phyloP scores from a whole-genome alignment of 64 coral and sea anemone species.

The Stichodactyla mertensii region DNA sequence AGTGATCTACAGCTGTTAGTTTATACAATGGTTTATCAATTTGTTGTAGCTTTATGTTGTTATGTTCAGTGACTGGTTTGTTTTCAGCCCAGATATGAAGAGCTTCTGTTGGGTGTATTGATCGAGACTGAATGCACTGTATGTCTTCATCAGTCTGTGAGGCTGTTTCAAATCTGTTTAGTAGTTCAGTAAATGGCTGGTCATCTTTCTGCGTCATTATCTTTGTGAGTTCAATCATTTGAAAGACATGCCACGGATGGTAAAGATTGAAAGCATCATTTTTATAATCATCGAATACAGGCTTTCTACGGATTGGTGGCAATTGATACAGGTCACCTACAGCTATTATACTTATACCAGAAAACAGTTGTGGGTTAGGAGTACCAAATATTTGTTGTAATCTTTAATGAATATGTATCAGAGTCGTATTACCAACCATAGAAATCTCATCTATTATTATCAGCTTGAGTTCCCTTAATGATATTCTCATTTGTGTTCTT shows the following conservation, averaged over 20 bases:
- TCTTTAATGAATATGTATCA: constrained; percentile 47
- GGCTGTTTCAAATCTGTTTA: too few relatives aligned
- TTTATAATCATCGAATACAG: constrained; percentile 33
- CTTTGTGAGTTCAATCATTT: constrained; percentile 45
- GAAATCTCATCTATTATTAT: not conserved
- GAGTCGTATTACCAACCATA: not conserved
- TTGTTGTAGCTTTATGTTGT: constrained; percentile 19
- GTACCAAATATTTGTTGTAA: constrained; percentile 55
- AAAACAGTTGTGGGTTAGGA: constrained; percentile 32
- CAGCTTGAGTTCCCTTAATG: constrained; percentile 19
- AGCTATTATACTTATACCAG: constrained; percentile 39
- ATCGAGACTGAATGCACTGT: constrained; percentile 20
- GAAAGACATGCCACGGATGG: constrained; percentile 51
- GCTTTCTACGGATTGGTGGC: constrained; percentile 36
- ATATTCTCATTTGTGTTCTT: constrained; percentile 3
- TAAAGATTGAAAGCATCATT: not conserved
- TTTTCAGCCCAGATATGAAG: not conserved
- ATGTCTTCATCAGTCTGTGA: too few relatives aligned
- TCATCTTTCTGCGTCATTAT: constrained; percentile 56
- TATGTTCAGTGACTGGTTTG: constrained; percentile 23
- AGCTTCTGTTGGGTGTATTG: not conserved
- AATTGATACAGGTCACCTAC: constrained; percentile 33
- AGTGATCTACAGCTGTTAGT: constrained; percentile 27
- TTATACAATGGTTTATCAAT: not conserved
- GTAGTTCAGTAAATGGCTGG: too few relatives aligned